A percentile compares a stretch with the other conserved stretches of the same genome.
These are phyloP conservation scores for Zaprionus obscuricornis DNA, from an alignment of 2,888 invertebrate genomes.

Conservation along the genomic window DNA sequence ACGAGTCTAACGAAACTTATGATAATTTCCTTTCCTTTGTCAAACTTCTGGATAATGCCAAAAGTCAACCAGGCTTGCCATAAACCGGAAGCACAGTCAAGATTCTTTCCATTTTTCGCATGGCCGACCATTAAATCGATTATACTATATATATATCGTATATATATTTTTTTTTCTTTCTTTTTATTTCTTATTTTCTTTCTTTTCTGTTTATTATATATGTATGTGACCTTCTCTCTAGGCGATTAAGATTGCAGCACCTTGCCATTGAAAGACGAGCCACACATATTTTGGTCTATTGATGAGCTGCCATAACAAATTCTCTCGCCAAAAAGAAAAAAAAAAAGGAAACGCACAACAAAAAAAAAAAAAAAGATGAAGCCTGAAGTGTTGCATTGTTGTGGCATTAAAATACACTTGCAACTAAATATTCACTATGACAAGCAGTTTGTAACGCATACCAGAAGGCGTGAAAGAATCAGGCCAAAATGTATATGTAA, in stretches of 20 bases:
- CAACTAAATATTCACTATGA: too few species aligned
- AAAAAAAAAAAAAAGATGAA: neutral
- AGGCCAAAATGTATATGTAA: too few species aligned
- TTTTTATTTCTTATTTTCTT: slow-evolving; percentile 2
- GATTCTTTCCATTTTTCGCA: slow-evolving; percentile 46
- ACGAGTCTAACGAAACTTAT: slow-evolving; percentile 49
- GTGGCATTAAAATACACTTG: too few species aligned
- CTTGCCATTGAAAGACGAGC: neutral
- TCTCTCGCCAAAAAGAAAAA: too few species aligned
- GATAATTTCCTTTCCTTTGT: slow-evolving; percentile 67
- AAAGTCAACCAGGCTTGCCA: slow-evolving; percentile 33
- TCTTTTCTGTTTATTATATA: too few species aligned
- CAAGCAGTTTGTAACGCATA: too few species aligned
- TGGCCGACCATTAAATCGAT: slow-evolving; percentile 54
- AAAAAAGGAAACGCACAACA: too few species aligned
- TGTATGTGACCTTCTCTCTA: slow-evolving; percentile 14
- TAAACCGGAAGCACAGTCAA: slow-evolving; percentile 40
- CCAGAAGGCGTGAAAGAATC: too few species aligned
- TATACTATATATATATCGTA: too few species aligned
- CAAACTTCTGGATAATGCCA: slow-evolving; percentile 56
- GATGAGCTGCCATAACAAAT: neutral
- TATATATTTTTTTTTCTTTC: neutral
- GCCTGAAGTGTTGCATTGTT: neutral
- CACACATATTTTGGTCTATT: neutral
- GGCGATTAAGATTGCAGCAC: slow-evolving; percentile 40